These are phyloP conservation scores for Drepanosiphum platanoidis DNA, from an alignment of 2,888 invertebrate species.

Conservation along the genomic window DNA sequence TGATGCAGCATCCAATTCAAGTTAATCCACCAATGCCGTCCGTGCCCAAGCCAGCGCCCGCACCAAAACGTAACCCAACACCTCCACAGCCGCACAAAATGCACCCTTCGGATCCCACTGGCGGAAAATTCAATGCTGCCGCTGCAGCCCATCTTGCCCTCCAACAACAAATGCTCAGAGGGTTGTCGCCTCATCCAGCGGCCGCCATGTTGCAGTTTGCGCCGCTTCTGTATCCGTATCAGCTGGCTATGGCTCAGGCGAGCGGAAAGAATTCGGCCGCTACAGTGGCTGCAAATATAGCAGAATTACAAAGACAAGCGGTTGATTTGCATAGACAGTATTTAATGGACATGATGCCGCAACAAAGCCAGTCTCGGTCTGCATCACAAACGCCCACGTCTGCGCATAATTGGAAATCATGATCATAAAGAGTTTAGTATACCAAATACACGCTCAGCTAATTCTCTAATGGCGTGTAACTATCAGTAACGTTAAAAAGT, in stretches of 20 bases:
- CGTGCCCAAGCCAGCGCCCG: conserved; percentile 66
- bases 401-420: conserved; percentile 73
- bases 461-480: conserved; percentile 1
- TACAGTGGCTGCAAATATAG: conserved; percentile 70
- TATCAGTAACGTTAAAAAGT: conserved; percentile 7
- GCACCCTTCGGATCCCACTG: conserved; percentile 51
- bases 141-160: conserved; percentile 74
- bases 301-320: conserved; percentile 83
- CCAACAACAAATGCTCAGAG: conserved; percentile 65
- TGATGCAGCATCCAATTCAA: conserved; percentile 65
- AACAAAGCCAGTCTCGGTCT: conserved; percentile 62
- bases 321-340: conserved; percentile 93
- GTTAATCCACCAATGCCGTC: conserved; percentile 66
- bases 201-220: conserved; percentile 91
- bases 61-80: conserved; percentile 64
- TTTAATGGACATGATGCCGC: conserved; percentile 94
- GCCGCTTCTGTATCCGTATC: conserved; percentile 88
- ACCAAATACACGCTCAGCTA: background rate
- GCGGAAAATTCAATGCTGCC: conserved; percentile 67
- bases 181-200: conserved; percentile 71
- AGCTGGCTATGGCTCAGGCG: conserved; percentile 74
- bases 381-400: conserved; percentile 63
- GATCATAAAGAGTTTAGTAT: conserved; percentile 66
- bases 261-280: conserved; percentile 68
- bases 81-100: conserved; percentile 64